A percentile compares a stretch with the other conserved stretches of the same genome.
These are phyloP conservation scores for Galerucella calmariensis DNA, from an alignment of 2,888 invertebrate species.

Conservation along the genomic window DNA sequence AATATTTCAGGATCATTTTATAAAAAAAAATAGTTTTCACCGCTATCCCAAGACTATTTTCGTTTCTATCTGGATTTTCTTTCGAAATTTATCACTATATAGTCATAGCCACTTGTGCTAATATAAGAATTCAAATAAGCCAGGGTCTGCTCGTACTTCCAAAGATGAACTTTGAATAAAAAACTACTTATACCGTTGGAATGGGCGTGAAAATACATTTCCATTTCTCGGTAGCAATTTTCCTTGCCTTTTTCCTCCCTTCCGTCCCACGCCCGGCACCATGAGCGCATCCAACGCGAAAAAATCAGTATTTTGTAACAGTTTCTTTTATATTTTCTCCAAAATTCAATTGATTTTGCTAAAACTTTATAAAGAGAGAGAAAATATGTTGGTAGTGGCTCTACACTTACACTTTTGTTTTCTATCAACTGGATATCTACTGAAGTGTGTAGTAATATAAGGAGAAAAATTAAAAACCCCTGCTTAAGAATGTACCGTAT, in stretches of 20 bases:
- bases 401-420: too few relatives aligned
- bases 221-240: constrained; percentile 57
- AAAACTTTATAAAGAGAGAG: too few relatives aligned
- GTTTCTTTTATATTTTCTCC: not conserved
- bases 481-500: not conserved
- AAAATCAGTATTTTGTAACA: not conserved
- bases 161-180: constrained; percentile 56
- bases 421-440: too few relatives aligned
- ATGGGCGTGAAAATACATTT: constrained; percentile 59
- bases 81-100: constrained; percentile 17
- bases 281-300: not conserved
- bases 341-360: too few relatives aligned
- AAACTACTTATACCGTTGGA: constrained; percentile 58
- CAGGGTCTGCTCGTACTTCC: constrained; percentile 47
- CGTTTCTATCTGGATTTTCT: constrained; percentile 9
- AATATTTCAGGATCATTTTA: too few relatives aligned
- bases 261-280: constrained; percentile 37
- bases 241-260: constrained; percentile 42
- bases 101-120: constrained; percentile 48
- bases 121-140: constrained; percentile 58
- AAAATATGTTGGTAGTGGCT: too few relatives aligned
- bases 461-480: not conserved
- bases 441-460: not conserved
- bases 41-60: constrained; percentile 16
- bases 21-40: not conserved